Conservation (phyloP, 1,140 invertebrate genomes). For the Rhizoglyphus robini region DNA sequence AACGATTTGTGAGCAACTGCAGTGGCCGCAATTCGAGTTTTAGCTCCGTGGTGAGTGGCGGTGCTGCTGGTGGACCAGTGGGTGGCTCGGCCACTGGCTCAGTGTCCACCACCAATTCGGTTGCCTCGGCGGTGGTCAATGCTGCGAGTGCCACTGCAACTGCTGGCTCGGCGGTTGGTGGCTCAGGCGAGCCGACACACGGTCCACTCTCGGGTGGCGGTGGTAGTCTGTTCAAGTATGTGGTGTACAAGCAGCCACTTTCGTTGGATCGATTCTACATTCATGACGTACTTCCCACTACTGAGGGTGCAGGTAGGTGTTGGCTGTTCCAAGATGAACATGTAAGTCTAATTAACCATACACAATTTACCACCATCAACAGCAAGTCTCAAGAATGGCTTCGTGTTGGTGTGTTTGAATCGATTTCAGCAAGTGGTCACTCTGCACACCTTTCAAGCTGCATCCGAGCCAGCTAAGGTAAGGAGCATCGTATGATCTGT, state of each 20-base stretch:
- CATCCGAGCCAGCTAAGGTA: conserved; percentile 42
- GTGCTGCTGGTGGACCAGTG: not conserved
- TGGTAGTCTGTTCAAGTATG: conserved; percentile 40
- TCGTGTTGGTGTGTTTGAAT: conserved; percentile 45
- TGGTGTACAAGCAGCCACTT: conserved; percentile 51
- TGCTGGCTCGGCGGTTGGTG: not conserved
- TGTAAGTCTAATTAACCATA: not conserved
- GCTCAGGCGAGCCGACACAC: conserved; percentile 4
- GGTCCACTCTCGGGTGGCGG: conserved; percentile 20
- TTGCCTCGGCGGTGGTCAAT: not conserved
- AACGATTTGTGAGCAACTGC: conserved; percentile 39
- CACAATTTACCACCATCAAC: not conserved
- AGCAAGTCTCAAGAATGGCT: conserved; percentile 41
- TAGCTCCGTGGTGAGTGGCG: conserved; percentile 14
- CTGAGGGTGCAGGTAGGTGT: conserved; percentile 39
- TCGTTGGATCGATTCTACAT: conserved; percentile 51
- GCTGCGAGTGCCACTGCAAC: not conserved
- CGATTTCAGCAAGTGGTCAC: conserved; percentile 46
- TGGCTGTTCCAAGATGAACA: not conserved
- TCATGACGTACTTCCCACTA: conserved; percentile 43
- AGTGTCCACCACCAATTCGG: not conserved
- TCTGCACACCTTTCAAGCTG: conserved; percentile 44
- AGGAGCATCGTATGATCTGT: too few relatives aligned
- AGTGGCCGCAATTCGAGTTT: conserved; percentile 30
- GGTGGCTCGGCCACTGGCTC: not conserved